Evolutionary conservation across 2,113 vertebrate genomes (phyloP).

Genomic region (Motacilla tschutschensis): DNA sequence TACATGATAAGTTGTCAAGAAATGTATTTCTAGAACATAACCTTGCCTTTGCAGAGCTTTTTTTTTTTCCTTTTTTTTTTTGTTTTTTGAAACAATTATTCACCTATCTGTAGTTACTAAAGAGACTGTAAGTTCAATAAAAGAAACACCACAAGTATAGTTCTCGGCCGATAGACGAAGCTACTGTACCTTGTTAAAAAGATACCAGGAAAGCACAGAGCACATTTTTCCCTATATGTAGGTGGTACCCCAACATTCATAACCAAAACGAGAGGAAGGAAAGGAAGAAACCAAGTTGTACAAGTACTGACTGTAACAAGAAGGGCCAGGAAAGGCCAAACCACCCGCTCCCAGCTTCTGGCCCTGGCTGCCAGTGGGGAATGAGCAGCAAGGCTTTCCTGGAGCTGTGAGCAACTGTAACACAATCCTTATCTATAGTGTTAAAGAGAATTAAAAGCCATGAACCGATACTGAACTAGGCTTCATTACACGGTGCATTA

Average conservation of each 20-base stretch:
- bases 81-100: conserved; percentile 69
- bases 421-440: conserved; percentile 78
- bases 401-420: conserved; percentile 61
- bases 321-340: conserved; percentile 10
- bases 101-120: conserved; percentile 79
- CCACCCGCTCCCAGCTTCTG: neutral
- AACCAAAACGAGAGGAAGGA: conserved; percentile 57
- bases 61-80: neutral
- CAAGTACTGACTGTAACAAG: conserved; percentile 70
- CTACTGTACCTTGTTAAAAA: conserved; percentile 74
- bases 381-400: neutral
- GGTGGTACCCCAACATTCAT: conserved; percentile 72
- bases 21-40: conserved; percentile 74
- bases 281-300: conserved; percentile 59
- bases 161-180: conserved; percentile 76
- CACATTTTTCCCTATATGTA: conserved; percentile 71
- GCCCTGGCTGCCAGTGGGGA: neutral
- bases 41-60: conserved; percentile 67
- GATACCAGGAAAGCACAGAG: conserved; percentile 79
- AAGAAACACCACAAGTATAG: conserved; percentile 80
- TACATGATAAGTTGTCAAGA: conserved; percentile 73
- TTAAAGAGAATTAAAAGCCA: conserved; percentile 77
- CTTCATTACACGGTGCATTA: conserved; percentile 74
- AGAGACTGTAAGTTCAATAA: conserved; percentile 76
- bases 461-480: conserved; percentile 74